Percentiles rank a stretch among this genome's conserved stretches.
Evolutionary conservation across 2,888 invertebrate genomes (phyloP).

Genomic region (Limnephilus lunatus): DNA sequence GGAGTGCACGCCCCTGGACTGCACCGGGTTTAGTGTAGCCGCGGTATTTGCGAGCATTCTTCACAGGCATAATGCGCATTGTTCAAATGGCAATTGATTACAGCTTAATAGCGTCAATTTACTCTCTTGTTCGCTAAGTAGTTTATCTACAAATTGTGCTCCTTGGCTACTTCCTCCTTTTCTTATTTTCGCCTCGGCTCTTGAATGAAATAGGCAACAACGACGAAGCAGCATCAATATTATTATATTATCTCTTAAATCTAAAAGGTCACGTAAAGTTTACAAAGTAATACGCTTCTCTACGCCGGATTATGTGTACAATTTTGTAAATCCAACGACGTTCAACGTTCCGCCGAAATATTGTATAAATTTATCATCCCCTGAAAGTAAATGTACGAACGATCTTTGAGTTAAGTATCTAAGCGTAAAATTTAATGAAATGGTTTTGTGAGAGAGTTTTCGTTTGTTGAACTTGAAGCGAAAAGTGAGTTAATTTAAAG

Average conservation of each 20-base stretch:
- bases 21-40: neutral
- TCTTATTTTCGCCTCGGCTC: neutral
- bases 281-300: neutral
- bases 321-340: neutral
- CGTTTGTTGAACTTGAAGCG: neutral
- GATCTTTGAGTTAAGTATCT: neutral
- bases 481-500: neutral
- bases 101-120: neutral
- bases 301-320: neutral
- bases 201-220: neutral
- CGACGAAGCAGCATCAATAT: neutral
- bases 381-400: slow-evolving; percentile 2
- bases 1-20: too few species aligned
- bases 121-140: neutral
- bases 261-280: neutral
- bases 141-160: neutral
- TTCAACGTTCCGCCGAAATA: neutral
- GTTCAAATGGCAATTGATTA: neutral
- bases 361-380: neutral
- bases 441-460: neutral
- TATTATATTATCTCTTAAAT: neutral
- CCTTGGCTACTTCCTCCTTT: neutral
- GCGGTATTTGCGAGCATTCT: neutral
- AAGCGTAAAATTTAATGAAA: slow-evolving; percentile 2
- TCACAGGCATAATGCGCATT: neutral